These are phyloP conservation scores for Pogonomyrmex barbatus DNA, from an alignment of 1,140 invertebrate species.

Conservation along the genomic window DNA sequence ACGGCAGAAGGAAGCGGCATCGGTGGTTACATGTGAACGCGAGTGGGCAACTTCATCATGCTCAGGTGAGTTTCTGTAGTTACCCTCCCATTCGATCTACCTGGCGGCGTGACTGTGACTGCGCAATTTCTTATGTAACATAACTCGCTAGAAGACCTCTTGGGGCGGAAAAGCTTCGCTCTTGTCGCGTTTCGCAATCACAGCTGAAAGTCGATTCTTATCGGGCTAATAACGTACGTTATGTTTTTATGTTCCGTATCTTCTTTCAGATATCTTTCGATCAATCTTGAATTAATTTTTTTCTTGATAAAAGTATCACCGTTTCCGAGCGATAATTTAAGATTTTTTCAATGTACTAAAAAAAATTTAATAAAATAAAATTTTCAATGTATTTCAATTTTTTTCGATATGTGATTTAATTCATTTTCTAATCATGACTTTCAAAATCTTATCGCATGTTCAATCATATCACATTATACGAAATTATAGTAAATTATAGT, in stretches of 20 bases:
- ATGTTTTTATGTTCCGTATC: neutral
- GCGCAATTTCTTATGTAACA: conserved; percentile 62
- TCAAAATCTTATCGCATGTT: neutral
- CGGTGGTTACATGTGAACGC: conserved; percentile 33
- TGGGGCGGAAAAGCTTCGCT: neutral
- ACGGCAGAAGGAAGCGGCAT: neutral
- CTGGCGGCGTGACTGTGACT: conserved; percentile 30
- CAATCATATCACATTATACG: neutral
- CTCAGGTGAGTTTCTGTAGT: conserved; percentile 41
- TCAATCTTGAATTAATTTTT: neutral
- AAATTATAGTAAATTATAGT: neutral
- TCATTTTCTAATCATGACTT: neutral
- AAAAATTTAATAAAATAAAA: no score
- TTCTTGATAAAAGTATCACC: neutral
- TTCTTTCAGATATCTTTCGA: neutral
- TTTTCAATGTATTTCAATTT: neutral
- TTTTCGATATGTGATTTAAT: neutral
- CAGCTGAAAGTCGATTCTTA: neutral
- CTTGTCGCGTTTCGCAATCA: conserved; percentile 10
- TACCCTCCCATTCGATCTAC: conserved; percentile 11
- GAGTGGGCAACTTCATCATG: conserved; percentile 35
- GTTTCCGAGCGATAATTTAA: neutral
- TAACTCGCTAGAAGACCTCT: neutral
- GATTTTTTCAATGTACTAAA: neutral
- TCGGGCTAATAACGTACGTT: neutral